Evolutionary conservation across 1,140 invertebrate genomes (phyloP).

Genomic region (Fopius arisanus): DNA sequence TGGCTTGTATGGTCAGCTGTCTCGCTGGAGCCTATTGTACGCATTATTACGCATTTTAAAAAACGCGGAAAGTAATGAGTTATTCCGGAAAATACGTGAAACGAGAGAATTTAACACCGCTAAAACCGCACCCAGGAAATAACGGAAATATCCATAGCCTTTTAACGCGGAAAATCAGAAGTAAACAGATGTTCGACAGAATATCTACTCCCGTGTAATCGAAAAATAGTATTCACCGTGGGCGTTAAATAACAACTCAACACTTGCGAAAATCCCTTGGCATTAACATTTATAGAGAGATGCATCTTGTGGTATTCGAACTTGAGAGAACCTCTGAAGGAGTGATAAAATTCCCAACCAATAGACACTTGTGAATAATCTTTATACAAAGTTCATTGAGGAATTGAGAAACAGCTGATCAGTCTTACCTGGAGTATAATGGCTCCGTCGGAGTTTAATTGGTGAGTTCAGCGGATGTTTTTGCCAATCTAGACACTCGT

Average conservation of each 20-base stretch:
- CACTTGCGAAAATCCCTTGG: background rate
- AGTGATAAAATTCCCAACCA: background rate
- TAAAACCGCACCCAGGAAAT: constrained; percentile 4
- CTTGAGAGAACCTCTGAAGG: background rate
- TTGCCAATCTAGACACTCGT: too few species aligned
- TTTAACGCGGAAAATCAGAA: background rate
- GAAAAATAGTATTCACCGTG: background rate
- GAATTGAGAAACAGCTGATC: background rate
- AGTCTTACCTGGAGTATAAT: background rate
- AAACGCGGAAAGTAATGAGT: background rate
- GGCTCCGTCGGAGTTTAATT: background rate
- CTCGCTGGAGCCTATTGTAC: background rate
- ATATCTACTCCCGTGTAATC: too few species aligned
- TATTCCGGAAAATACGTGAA: background rate
- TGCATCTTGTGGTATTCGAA: background rate
- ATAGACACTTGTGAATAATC: background rate
- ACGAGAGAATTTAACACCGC: background rate
- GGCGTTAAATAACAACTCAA: background rate
- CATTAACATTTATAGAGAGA: background rate
- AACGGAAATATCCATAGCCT: background rate
- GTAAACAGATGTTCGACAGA: background rate
- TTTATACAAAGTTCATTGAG: background rate
- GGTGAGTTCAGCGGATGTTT: background rate
- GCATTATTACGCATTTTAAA: background rate
- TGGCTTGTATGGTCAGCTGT: background rate